A percentile compares a stretch with the other conserved stretches of the same genome.
These are phyloP conservation scores for Napeogenes inachia DNA, from an alignment of 2,888 invertebrate species.

Conservation along the genomic window DNA sequence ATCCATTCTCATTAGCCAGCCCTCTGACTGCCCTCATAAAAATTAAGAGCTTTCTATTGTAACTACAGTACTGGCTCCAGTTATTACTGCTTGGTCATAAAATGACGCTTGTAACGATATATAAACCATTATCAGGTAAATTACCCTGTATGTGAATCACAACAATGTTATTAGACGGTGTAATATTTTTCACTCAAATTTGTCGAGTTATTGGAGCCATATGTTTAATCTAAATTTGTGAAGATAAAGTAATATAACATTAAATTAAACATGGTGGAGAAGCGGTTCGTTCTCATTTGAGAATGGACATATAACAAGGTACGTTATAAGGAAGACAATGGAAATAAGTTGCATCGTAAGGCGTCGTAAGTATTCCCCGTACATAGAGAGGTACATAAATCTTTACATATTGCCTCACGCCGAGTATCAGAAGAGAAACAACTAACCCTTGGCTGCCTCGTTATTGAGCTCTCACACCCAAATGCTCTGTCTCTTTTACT, in stretches of 20 bases:
- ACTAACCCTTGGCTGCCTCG: conserved; percentile 77
- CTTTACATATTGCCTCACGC: conserved; percentile 71
- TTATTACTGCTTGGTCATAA: conserved; percentile 8
- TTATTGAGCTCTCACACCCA: conserved; percentile 77
- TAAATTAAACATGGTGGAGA: conserved; percentile 5
- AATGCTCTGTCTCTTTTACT: conserved; percentile 47
- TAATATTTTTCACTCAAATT: background rate
- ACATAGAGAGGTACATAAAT: conserved; percentile 67
- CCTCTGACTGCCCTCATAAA: conserved; percentile 14
- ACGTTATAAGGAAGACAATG: conserved; percentile 45
- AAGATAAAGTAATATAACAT: background rate
- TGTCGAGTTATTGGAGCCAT: background rate
- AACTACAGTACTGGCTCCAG: conserved; percentile 3
- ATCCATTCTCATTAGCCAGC: conserved; percentile 25
- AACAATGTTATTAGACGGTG: no score
- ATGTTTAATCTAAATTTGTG: background rate
- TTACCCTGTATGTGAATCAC: no score
- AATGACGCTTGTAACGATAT: background rate
- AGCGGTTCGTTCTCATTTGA: conserved; percentile 15
- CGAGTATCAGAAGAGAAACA: conserved; percentile 70
- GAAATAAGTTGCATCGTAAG: conserved; percentile 61
- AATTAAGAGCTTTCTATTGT: conserved; percentile 18
- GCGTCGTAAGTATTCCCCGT: conserved; percentile 55
- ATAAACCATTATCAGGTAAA: no score
- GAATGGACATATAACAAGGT: conserved; percentile 21